Evolutionary conservation across 2,797 vertebrate genomes (phyloP), one percentile per base, ranked within the genome.

Genomic region (Myotis pilosus): DNA sequence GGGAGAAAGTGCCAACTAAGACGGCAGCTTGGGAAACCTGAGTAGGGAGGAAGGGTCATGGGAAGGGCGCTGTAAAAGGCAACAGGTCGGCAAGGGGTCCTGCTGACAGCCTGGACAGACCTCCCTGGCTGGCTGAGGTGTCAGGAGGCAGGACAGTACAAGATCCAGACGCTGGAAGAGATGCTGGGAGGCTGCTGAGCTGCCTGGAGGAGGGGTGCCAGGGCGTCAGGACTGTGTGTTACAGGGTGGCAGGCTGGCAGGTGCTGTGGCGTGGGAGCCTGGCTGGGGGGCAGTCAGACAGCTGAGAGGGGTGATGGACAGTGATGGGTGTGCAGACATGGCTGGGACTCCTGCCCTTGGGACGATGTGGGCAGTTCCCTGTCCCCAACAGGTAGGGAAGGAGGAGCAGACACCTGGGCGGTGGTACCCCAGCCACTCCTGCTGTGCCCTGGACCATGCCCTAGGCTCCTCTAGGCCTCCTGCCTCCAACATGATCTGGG

Each of bases 211-310:
- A 44, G 8, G 17, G 28, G 47, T 47, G 13, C 78, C 4, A 30
- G 23, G 57, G 74, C 19, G 0, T 33, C n/a, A 0, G 10, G 12
- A 68, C 66, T 44, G 0, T 3, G 2, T 22, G 66, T 41, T 28
- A 38, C 55, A 83, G 36, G 23, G 25, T 10, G n/a, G 51, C 68
- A 69, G 41, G 23, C 55, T 23, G 36, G 47, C 5, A 22, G 84
- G 60, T 82, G 57, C 78, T 76, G 20, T 49, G 84, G n/a, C 38
- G 3, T 28, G 41, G 53, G 7, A 38, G 33, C 53, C 87, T n/a
- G 20, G 41, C 11, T 16, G 60, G 57, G 36, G 20, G 25, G 64
- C 6, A 6, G n/a, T 41, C 55, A 8, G 83, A 53, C 22, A 15
- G 15, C 22, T 2, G n/a, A 8, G 49, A 33, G 25, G 17, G 2